Base-by-base conservation (phyloP, 53 echinoderm and acorn worm species). In the Antedon mediterranea region DNA sequence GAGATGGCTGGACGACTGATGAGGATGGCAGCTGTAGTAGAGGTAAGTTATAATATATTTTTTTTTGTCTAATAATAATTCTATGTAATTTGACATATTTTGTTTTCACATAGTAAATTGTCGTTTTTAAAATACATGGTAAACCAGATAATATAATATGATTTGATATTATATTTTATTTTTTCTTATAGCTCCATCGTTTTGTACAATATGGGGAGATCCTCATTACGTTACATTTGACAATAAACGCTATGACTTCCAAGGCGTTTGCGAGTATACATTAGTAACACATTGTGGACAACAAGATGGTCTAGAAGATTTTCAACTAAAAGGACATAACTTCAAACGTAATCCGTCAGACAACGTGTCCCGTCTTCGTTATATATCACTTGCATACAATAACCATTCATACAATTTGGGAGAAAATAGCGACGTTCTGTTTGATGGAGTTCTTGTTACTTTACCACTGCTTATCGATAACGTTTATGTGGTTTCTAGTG, bases 151-250 rank as follows among this genome's bases (percentile, higher is more conserved):
- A n/a, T n/a, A n/a, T n/a, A n/a, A n/a, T n/a, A n/a, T n/a, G n/a
- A n/a, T n/a, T n/a, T n/a, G n/a, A n/a, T n/a, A n/a, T 37, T 37
- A 37, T 37, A 11, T 37, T 6, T 37, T 6, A 4, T 37, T 11
- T 37, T 11, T 37, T 28, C n/a, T 34, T 29, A 31, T 42, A 89
- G 89, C 34, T 29, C 83, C 77, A 29, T 78, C 44, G 4, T 78
- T 82, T 29, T 93, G 93, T 78, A 86, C 90, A 0, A 81, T 88
- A 30, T 93, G 93, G 93, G 93, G 93, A 28, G 93, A 93, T 57
- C 93, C 93, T 31, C 93, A 93, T 77, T 93, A 93, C 86, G 88
- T 90, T 79, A 93, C 93, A 29, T 90, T 93, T 79, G 93, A 93
- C 74, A 78, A 73, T 4, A 33, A 44, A 43, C 73, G 31, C 33